These are phyloP conservation scores for Gerris lacustris DNA, from an alignment of 2,888 invertebrate species.

Conservation along the genomic window DNA sequence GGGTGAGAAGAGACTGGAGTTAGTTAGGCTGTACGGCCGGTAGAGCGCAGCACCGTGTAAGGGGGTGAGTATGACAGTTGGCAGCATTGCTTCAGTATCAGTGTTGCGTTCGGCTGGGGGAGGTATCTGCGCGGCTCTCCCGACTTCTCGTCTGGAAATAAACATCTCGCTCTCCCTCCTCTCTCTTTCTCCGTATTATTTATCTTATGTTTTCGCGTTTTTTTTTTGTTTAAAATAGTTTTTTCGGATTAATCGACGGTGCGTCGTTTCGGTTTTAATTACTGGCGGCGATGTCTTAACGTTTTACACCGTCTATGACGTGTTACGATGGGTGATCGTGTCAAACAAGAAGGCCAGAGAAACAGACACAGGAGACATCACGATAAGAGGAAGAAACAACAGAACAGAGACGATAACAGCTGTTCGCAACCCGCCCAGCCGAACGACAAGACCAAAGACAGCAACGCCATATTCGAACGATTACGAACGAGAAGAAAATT, in stretches of 20 bases:
- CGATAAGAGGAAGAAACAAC: background rate
- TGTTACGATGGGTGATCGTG: background rate
- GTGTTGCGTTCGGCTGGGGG: background rate
- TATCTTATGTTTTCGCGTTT: no score
- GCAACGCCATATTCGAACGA: slow-evolving; percentile 6
- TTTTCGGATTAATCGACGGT: no score
- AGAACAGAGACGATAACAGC: background rate
- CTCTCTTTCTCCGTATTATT: no score
- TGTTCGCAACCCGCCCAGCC: background rate
- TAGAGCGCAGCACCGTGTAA: background rate
- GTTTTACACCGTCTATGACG: no score
- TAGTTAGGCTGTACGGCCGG: background rate
- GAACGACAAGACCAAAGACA: background rate
- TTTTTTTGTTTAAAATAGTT: no score
- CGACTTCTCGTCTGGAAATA: background rate
- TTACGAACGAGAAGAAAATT: slow-evolving; percentile 8
- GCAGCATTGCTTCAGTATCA: background rate
- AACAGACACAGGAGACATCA: background rate
- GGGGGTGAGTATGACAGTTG: background rate
- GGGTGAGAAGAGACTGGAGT: background rate
- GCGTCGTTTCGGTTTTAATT: no score
- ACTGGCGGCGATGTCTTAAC: no score
- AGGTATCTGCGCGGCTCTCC: background rate
- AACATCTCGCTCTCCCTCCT: no score
- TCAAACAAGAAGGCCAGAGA: background rate